Evolutionary conservation across 2,113 vertebrate species (phyloP).

Genomic region (Siniperca chuatsi): DNA sequence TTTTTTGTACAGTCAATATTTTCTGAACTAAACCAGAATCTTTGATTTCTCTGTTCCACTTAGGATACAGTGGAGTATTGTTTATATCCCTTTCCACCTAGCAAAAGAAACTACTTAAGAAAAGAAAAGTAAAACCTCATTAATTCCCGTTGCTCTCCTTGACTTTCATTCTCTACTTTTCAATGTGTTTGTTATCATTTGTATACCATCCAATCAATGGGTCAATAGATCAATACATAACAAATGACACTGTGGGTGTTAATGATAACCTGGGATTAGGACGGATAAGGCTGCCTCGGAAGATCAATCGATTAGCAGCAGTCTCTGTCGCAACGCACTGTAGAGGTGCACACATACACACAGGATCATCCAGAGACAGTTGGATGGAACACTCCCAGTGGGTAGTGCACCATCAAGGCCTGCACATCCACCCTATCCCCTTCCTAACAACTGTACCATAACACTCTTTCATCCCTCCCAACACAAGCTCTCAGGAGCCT

Average conservation of each 20-base stretch:
- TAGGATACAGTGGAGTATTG: neutral
- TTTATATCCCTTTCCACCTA: neutral
- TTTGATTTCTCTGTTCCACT: slow-evolving; percentile 21
- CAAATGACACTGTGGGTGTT: slow-evolving; percentile 83
- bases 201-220: slow-evolving; percentile 78
- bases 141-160: slow-evolving; percentile 68
- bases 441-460: slow-evolving; percentile 61
- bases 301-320: slow-evolving; percentile 73
- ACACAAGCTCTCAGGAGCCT: slow-evolving; percentile 60
- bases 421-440: slow-evolving; percentile 31
- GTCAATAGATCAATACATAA: slow-evolving; percentile 83
- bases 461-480: slow-evolving; percentile 63
- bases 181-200: slow-evolving; percentile 80
- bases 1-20: slow-evolving; percentile 2
- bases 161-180: slow-evolving; percentile 70
- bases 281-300: slow-evolving; percentile 79
- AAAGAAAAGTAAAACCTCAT: slow-evolving; percentile 68
- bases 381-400: slow-evolving; percentile 42
- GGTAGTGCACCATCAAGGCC: slow-evolving; percentile 40
- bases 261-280: slow-evolving; percentile 83
- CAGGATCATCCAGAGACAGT: slow-evolving; percentile 55
- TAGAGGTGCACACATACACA: slow-evolving; percentile 4
- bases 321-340: slow-evolving; percentile 32
- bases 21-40: neutral
- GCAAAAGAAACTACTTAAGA: slow-evolving; percentile 33